Evolutionary conservation across 2,797 vertebrate genomes (phyloP), one percentile per base, ranked within the genome.

Genomic region (Muscicapa comitata): DNA sequence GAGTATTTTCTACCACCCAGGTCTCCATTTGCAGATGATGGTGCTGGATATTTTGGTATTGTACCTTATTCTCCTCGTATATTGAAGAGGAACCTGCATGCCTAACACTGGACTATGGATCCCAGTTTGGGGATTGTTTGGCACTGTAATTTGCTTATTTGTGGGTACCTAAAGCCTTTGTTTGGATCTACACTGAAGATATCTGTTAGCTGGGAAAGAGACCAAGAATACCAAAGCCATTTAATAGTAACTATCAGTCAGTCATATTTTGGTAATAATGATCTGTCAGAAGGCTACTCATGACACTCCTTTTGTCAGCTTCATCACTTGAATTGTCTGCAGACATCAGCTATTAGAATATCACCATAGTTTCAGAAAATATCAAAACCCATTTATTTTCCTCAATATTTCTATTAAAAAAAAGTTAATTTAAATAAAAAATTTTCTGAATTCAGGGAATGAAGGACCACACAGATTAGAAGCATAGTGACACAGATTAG

Each of bases 401-500:
- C 65, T 55, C 86, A 72, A 40, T 75, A 78, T 54, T 85, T 93
- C 67, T 96, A 40, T 87, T 92, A 53, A 82, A 58, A 33, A 35
- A 89, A 90, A 29, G 54, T 82, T 86, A 83, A 38, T 90, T 89
- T 33, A 23, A 55, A 16, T 28, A 70, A 54, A 73, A 63, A 77
- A 51, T 10, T 42, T 90, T 62, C 51, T 84, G 83, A 88, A 88
- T 95, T 90, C 57, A 73, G 94, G 80, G 93, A 78, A 96, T 92
- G 90, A 97, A 93, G 61, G 59, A 89, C 87, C 88, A 97, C 86
- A 96, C 50, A 92, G 71, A 95, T 94, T 86, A 96, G 72, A 95
- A n/a, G n/a, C n/a, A n/a, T n/a, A n/a, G n/a, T n/a, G n/a, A 97
- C 86, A 96, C 50, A 92, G 71, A 95, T 94, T 86, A 96, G 72